Conservation (phyloP, 2,797 vertebrate genomes). For the Acrossocheilus wenchowensis region DNA sequence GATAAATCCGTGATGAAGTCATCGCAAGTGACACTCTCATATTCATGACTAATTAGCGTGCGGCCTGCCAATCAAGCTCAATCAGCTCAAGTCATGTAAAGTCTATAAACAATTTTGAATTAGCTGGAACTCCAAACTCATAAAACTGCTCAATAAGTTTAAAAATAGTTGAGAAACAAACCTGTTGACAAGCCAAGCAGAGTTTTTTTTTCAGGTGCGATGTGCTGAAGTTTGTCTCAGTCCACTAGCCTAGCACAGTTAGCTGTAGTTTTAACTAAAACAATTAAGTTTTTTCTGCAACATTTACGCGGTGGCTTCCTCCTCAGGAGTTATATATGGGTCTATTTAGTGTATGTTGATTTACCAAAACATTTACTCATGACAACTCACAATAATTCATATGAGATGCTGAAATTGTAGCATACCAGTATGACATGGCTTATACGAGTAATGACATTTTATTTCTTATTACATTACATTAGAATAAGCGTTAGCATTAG, state of each 20-base stretch:
- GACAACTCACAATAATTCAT: background rate
- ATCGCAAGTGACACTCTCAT: slow-evolving; percentile 58
- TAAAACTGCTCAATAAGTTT: background rate
- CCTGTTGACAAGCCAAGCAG: background rate
- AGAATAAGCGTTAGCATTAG: background rate
- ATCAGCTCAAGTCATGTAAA: slow-evolving; percentile 53
- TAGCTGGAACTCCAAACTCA: background rate
- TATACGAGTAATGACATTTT: background rate
- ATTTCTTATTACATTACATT: background rate
- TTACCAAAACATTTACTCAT: background rate
- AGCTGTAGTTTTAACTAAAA: background rate
- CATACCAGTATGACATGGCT: background rate
- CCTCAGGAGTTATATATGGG: too few relatives aligned
- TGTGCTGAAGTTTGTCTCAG: background rate
- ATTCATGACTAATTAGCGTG: slow-evolving; percentile 68
- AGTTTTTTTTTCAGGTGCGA: background rate
- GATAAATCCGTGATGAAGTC: slow-evolving; percentile 63
- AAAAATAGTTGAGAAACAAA: slow-evolving; percentile 17
- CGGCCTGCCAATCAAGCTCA: slow-evolving; percentile 67
- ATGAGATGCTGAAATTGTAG: background rate
- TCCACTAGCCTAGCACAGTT: background rate
- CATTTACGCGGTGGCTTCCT: too few relatives aligned
- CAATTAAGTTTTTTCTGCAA: too few relatives aligned
- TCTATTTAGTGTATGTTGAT: background rate
- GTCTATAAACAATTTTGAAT: background rate